Base-by-base conservation (phyloP, 2,797 vertebrate genomes). In the Oreonectes daqikongensis region DNA sequence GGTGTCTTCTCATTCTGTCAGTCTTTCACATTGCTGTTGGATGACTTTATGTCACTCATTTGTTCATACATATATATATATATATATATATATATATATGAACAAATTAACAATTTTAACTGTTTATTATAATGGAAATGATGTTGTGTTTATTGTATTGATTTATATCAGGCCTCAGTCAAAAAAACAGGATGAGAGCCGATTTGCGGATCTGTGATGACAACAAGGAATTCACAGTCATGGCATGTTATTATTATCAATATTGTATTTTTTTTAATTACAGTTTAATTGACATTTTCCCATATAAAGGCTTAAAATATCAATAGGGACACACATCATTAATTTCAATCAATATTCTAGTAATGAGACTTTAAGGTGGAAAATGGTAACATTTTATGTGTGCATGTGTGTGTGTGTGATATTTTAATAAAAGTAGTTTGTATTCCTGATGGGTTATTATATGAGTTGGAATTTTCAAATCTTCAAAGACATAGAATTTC, bases 281-380 rank as follows among this genome's bases (percentile, higher is more conserved):
- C 10, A 44, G 30, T 63, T 48, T 44, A 81, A 76, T 30, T 42
- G 30, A 70, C 55, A 70, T 65, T 66, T 80, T 69, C 60, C 24
- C 55, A 65, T 72, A 40, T 72, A 77, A 72, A 75, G 69, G 65
- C 35, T 40, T 67, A 73, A 72, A 59, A n/a, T 64, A 76, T 52
- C 24, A 66, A 26, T 30, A 57, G 42, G 50, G 73, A 72, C 68
- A 64, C 61, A 67, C 32, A 60, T 72, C 67, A 64, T 85, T 79
- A 64, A 81, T 80, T 75, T 77, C 61, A 67, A 81, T 82, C 75
- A 72, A 66, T 26, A 73, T 68, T 12, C 63, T 60, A 82, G 75
- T 78, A 82, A 72, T 79, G 26, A 75, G 68, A 59, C 42, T 68
- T 46, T 28, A 75, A 57, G 48, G 12, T 50, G 30, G 20, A 73